Conservation (phyloP, 1,140 invertebrate species). For the Drosophila aff. region DNA sequence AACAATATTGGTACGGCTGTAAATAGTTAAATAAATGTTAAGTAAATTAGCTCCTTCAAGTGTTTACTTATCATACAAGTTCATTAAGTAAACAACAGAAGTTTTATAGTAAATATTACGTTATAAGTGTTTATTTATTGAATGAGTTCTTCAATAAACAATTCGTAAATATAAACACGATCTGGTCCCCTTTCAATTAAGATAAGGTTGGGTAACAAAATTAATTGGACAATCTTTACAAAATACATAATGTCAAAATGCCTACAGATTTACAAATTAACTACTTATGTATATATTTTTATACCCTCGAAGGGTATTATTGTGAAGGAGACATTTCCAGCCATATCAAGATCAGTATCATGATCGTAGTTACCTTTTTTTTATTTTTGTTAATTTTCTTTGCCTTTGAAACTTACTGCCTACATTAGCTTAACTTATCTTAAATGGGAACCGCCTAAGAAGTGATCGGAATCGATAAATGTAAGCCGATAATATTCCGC, state of each 20-base stretch:
- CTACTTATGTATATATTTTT: neutral
- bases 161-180: neutral
- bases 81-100: neutral
- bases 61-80: neutral
- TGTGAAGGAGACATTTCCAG: too few relatives aligned
- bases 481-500: neutral
- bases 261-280: neutral
- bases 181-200: neutral
- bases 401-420: too few relatives aligned
- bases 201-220: neutral
- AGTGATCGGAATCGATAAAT: neutral
- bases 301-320: too few relatives aligned
- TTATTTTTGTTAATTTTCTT: too few relatives aligned
- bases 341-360: too few relatives aligned
- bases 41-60: neutral
- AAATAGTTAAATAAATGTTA: neutral
- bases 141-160: neutral
- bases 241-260: too few relatives aligned
- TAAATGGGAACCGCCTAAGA: neutral
- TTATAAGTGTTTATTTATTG: constrained; percentile 1
- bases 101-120: constrained; percentile 1
- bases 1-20: neutral
- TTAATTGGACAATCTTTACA: neutral
- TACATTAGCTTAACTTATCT: neutral
- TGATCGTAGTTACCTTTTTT: too few relatives aligned